Percentiles rank a stretch among this genome's conserved stretches.
These are phyloP conservation scores for Aphaenogaster ashmeadi DNA, from an alignment of 1,140 invertebrate species.

Conservation along the genomic window DNA sequence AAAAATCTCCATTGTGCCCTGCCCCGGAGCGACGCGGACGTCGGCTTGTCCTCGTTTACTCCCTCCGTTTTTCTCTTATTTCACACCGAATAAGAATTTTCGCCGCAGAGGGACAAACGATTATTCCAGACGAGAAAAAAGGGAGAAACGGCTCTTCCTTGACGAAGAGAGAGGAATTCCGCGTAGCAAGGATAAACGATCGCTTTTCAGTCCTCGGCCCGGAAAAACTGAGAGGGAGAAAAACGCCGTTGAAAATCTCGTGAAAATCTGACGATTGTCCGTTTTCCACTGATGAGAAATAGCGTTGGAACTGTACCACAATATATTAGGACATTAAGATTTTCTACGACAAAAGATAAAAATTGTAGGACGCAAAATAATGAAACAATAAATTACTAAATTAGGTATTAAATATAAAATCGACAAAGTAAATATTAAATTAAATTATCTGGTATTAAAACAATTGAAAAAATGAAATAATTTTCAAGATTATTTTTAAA, in stretches of 20 bases:
- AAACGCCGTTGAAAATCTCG: slow-evolving; percentile 3
- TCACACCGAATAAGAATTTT: slow-evolving; percentile 47
- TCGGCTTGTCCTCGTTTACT: slow-evolving; percentile 2
- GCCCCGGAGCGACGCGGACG: slow-evolving; percentile 2
- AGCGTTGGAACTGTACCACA: neutral
- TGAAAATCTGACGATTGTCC: slow-evolving; percentile 22
- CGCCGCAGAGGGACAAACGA: slow-evolving; percentile 23
- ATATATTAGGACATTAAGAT: neutral
- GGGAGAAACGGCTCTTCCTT: neutral
- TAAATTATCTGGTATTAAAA: neutral
- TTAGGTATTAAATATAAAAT: neutral
- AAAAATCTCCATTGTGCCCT: slow-evolving; percentile 44
- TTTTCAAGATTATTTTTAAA: neutral
- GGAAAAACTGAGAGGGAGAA: neutral
- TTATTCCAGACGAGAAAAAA: slow-evolving; percentile 16
- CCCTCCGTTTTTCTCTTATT: slow-evolving; percentile 24
- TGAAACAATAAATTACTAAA: neutral
- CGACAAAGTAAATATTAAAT: neutral
- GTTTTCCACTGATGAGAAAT: slow-evolving; percentile 35
- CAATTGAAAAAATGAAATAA: neutral
- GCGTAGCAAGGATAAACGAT: slow-evolving; percentile 46
- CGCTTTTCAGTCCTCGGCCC: slow-evolving; percentile 23
- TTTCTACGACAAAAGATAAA: neutral
- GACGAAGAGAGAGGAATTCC: slow-evolving; percentile 22
- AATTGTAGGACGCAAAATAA: neutral